Conservation (phyloP, 2,888 invertebrate species). For the Conomelus anceps region DNA sequence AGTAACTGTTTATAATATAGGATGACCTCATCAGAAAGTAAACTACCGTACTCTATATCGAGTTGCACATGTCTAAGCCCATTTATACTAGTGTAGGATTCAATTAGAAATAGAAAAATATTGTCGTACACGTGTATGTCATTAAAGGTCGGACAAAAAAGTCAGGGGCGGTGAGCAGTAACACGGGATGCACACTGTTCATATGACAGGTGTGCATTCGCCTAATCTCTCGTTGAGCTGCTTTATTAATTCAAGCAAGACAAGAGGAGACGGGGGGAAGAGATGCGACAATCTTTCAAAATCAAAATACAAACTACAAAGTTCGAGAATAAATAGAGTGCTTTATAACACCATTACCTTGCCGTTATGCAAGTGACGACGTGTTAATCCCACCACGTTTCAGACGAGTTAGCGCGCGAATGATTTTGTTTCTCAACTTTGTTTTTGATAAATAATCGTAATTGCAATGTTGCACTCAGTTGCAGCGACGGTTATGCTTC, state of each 20-base stretch:
- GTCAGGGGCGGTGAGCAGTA: too few relatives aligned
- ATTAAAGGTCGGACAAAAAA: background rate
- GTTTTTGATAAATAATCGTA: background rate
- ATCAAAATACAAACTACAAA: background rate
- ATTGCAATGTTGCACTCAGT: background rate
- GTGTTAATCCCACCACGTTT: background rate
- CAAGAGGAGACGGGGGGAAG: too few relatives aligned
- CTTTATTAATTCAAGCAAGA: background rate
- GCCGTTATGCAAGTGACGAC: background rate
- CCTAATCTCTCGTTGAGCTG: background rate
- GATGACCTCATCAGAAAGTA: background rate
- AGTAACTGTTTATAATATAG: background rate
- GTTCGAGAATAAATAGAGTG: background rate
- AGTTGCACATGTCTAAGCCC: background rate
- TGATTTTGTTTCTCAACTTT: background rate
- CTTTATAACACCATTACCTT: background rate
- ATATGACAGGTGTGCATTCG: background rate
- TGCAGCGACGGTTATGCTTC: background rate
- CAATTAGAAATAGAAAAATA: background rate
- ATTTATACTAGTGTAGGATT: background rate
- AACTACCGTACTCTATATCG: background rate
- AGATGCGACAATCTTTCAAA: background rate
- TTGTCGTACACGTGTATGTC: background rate
- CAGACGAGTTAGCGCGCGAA: background rate
- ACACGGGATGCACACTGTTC: background rate